phyloP scores from a whole-genome alignment of 92 coral and sea anemone genomes.

The Nematostella vectensis region DNA sequence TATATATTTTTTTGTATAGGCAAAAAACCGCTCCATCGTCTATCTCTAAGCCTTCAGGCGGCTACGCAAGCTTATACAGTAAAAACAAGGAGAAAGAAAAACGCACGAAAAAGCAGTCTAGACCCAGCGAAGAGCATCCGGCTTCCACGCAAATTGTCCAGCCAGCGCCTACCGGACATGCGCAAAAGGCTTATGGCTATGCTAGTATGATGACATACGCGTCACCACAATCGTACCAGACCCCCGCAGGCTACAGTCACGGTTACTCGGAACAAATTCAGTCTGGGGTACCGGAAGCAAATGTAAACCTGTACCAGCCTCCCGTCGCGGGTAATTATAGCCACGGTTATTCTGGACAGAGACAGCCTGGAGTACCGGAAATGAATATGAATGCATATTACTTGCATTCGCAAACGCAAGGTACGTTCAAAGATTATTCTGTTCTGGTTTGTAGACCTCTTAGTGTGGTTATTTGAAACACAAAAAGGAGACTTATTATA shows the following conservation, averaged over 20 bases:
- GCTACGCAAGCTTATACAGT: slow-evolving; percentile 83
- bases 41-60: slow-evolving; percentile 12
- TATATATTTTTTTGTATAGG: too few species aligned
- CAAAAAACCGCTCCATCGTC: neutral
- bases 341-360: too few species aligned
- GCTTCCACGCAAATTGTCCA: neutral
- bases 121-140: neutral
- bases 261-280: too few species aligned
- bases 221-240: neutral
- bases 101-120: slow-evolving; percentile 15
- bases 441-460: too few species aligned
- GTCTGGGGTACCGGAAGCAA: too few species aligned
- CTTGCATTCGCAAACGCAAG: neutral
- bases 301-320: slow-evolving; percentile 3
- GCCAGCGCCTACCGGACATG: neutral
- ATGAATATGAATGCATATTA: neutral
- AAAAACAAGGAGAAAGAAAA: slow-evolving; percentile 67
- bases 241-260: too few species aligned
- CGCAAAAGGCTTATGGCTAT: neutral
- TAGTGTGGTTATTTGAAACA: too few species aligned
- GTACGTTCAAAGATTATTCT: too few species aligned
- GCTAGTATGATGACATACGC: neutral
- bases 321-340: neutral
- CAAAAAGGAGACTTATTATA: too few species aligned
- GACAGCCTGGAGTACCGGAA: slow-evolving; percentile 1